Conservation (phyloP, 2,113 vertebrate species). For the Mobula hypostoma region DNA sequence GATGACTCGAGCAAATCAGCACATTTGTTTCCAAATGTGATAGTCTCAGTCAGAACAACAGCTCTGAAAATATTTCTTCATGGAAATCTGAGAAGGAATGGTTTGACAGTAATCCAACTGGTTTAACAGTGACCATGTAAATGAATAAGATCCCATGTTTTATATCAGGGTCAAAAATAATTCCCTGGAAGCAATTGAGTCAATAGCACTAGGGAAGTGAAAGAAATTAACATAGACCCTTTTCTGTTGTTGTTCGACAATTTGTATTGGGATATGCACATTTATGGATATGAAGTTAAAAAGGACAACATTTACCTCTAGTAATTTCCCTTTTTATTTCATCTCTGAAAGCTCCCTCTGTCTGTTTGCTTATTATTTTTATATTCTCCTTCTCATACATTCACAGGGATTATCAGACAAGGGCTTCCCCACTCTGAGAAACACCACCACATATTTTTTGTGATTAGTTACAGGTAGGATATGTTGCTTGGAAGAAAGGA, state of each 20-base stretch:
- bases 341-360: neutral
- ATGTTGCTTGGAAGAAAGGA: neutral
- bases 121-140: neutral
- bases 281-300: neutral
- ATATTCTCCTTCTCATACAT: neutral
- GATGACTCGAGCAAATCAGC: slow-evolving; percentile 9
- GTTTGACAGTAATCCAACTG: neutral
- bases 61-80: neutral
- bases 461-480: neutral
- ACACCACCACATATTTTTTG: neutral
- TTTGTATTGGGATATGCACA: neutral
- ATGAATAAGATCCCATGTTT: neutral
- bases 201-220: neutral
- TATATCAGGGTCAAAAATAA: neutral
- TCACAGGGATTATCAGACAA: neutral
- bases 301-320: neutral
- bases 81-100: neutral
- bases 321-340: neutral
- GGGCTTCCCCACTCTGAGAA: neutral
- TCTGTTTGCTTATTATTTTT: neutral
- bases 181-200: neutral
- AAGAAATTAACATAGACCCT: neutral
- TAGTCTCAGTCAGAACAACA: too few species aligned
- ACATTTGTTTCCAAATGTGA: neutral
- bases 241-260: neutral